Conservation (phyloP, 2,888 invertebrate species). For the Coelinius sp. region DNA sequence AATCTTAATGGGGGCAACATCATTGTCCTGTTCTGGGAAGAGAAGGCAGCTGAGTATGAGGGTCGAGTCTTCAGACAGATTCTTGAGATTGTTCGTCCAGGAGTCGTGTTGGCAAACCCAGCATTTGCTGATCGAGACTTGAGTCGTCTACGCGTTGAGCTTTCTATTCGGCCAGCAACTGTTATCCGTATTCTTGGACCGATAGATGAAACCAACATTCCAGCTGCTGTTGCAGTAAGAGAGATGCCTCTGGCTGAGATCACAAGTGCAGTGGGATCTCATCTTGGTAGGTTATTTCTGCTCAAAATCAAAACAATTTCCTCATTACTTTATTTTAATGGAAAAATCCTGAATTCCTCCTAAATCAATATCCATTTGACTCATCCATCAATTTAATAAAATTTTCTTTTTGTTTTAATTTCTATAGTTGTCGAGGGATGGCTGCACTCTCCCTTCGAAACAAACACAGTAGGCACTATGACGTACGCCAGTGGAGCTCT, state of each 20-base stretch:
- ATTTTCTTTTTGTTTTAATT: neutral
- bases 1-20: neutral
- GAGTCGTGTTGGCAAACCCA: neutral
- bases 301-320: no score
- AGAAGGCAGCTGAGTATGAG: neutral
- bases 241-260: no score
- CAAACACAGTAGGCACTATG: neutral
- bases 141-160: neutral
- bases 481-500: neutral
- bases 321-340: no score
- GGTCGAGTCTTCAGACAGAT: neutral
- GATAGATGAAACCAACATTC: neutral
- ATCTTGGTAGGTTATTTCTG: no score
- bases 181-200: neutral
- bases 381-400: neutral
- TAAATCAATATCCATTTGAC: no score
- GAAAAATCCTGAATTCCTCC: no score
- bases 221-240: neutral
- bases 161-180: neutral
- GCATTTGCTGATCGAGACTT: neutral
- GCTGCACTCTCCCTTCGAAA: neutral
- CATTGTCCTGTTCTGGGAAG: constrained; percentile 22
- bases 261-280: no score
- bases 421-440: neutral
- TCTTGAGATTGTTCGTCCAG: neutral